A percentile compares a stretch with the other conserved stretches of the same genome.
Evolutionary conservation across 2,888 invertebrate genomes (phyloP).

Genomic region (Leucozona laternaria): DNA sequence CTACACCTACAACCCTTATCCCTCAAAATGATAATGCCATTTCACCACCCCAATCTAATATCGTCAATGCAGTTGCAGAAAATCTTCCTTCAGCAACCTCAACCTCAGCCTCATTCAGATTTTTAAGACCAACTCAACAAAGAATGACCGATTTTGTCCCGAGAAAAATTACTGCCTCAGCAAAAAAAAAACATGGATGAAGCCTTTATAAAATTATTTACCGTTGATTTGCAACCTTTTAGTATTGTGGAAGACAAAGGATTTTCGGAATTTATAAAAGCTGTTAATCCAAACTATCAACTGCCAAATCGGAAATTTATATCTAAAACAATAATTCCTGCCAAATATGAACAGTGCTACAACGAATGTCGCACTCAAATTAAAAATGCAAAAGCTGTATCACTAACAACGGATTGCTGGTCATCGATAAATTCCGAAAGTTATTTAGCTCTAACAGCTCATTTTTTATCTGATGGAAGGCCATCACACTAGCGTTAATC

Average conservation of each 20-base stretch:
- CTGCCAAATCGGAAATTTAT: slow-evolving; percentile 16
- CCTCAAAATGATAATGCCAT: no score
- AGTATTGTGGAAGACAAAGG: no score
- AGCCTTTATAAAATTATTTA: slow-evolving; percentile 18
- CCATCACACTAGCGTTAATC: no score
- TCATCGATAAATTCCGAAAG: slow-evolving; percentile 34
- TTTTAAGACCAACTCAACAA: neutral
- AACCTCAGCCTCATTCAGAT: no score
- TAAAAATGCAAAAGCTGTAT: neutral
- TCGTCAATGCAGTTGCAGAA: no score
- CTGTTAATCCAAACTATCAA: slow-evolving; percentile 33
- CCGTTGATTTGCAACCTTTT: neutral
- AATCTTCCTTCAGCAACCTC: neutral
- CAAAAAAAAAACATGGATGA: neutral
- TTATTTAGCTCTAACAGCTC: slow-evolving; percentile 33
- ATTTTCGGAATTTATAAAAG: slow-evolving; percentile 43
- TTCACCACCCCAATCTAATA: no score
- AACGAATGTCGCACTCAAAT: neutral
- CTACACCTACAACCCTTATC: no score
- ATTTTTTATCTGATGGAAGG: slow-evolving; percentile 22
- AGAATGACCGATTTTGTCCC: neutral
- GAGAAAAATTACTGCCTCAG: neutral
- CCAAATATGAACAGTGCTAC: slow-evolving; percentile 24
- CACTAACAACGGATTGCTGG: slow-evolving; percentile 47
- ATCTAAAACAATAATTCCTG: neutral